A percentile compares a stretch with the other conserved stretches of the same genome.
These are phyloP conservation scores for Clupea harengus DNA, from an alignment of 2,113 vertebrate genomes.

Conservation along the genomic window DNA sequence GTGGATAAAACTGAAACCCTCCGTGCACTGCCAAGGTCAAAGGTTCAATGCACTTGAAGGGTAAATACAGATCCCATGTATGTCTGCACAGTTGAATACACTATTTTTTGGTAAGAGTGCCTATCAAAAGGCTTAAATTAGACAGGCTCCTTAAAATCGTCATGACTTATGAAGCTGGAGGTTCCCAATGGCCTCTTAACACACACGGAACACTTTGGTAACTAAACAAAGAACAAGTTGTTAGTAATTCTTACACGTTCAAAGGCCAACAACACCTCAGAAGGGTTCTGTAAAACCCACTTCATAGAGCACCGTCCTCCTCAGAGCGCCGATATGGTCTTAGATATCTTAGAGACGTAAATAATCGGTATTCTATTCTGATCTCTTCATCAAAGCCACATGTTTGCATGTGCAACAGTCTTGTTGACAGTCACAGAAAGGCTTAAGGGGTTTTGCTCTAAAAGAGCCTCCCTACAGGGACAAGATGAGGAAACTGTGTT, in stretches of 20 bases:
- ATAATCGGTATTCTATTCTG: not conserved
- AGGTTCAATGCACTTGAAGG: not conserved
- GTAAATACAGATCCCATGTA: not conserved
- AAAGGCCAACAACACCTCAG: not conserved
- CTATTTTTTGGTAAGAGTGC: not conserved
- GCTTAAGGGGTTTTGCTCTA: not conserved
- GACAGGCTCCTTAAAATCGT: too few species aligned
- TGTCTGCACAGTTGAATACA: not conserved
- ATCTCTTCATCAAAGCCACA: not conserved
- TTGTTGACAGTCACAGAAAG: not conserved
- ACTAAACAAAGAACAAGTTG: too few species aligned
- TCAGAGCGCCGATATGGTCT: not conserved
- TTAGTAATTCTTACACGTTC: not conserved
- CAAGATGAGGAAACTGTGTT: not conserved
- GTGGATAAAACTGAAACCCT: not conserved
- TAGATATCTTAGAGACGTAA: not conserved
- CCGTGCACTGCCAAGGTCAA: not conserved
- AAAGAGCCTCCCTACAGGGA: not conserved
- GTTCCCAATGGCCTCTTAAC: too few species aligned
- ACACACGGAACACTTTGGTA: too few species aligned
- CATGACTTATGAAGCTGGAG: too few species aligned
- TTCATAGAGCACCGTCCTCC: not conserved
- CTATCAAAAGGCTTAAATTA: not conserved
- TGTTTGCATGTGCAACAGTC: too few species aligned
- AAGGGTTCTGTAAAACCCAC: not conserved